Conservation (phyloP, 2,888 invertebrate species). For the Nomada goodeniana region DNA sequence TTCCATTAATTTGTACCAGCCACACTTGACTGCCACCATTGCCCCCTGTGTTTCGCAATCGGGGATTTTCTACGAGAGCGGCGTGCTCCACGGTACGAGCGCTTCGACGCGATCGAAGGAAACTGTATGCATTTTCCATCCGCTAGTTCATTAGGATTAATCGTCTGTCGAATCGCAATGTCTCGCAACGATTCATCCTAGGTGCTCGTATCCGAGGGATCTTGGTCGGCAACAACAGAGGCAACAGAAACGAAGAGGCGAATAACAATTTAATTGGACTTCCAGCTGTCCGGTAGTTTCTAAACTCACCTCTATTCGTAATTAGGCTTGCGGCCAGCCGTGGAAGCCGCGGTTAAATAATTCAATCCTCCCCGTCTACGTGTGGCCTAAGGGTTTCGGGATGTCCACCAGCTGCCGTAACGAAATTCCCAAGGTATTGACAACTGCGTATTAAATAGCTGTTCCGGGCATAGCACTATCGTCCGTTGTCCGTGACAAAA, state of each 20-base stretch:
- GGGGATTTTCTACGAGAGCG: background rate
- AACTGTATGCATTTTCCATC: background rate
- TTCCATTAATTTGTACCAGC: conserved; percentile 55
- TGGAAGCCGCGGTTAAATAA: conserved; percentile 67
- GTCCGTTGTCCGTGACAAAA: conserved; percentile 15
- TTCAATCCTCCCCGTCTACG: conserved; percentile 60
- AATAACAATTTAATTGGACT: conserved; percentile 68
- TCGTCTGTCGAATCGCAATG: background rate
- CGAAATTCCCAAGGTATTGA: conserved; percentile 56
- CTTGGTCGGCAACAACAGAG: conserved; percentile 20
- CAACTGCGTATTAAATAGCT: conserved; percentile 46
- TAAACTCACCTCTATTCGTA: conserved; percentile 66
- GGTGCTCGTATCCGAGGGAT: background rate
- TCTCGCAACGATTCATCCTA: background rate
- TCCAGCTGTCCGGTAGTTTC: conserved; percentile 50
- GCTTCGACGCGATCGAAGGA: too few relatives aligned
- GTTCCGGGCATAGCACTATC: conserved; percentile 11
- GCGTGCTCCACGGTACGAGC: too few relatives aligned
- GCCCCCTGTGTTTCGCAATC: background rate
- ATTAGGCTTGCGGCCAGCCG: conserved; percentile 65
- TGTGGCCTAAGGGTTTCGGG: conserved; percentile 45
- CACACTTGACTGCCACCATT: background rate
- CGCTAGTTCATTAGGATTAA: background rate
- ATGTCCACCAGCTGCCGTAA: conserved; percentile 39
- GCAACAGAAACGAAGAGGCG: conserved; percentile 43